Evolutionary conservation across 2,797 vertebrate species (phyloP).

Genomic region (Phrynocephalus forsythii): DNA sequence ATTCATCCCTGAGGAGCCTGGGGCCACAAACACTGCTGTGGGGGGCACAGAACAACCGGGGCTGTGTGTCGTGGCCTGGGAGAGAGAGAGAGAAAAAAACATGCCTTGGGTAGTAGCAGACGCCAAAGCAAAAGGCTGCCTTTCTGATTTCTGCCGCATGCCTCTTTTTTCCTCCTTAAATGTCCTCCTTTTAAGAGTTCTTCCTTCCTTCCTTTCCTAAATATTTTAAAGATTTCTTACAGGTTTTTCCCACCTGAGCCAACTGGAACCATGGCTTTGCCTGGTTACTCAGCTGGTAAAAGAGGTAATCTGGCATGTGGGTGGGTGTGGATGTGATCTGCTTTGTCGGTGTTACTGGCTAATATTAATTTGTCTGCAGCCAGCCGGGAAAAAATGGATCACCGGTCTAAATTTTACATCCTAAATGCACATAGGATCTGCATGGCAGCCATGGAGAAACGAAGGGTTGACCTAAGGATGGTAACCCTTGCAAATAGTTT

Average conservation of each 20-base stretch:
- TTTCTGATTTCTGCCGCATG: background rate
- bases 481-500: slow-evolving; percentile 33
- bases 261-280: background rate
- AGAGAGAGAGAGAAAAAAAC: too few species aligned
- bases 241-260: too few species aligned
- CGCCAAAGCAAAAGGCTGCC: slow-evolving; percentile 18
- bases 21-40: background rate
- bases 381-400: too few species aligned
- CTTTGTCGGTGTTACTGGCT: background rate
- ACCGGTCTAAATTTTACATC: background rate
- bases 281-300: background rate
- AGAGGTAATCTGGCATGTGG: too few species aligned
- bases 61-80: too few species aligned
- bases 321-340: background rate
- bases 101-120: background rate
- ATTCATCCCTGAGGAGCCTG: rapidly evolving
- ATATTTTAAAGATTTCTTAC: background rate
- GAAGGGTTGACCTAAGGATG: background rate
- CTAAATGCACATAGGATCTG: too few species aligned
- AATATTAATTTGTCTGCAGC: background rate
- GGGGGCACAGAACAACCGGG: background rate
- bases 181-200: background rate
- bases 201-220: background rate
- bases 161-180: slow-evolving; percentile 24
- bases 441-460: background rate